Evolutionary conservation across 2,888 invertebrate species (phyloP).

Genomic region (Reticulitermes lucifugus): DNA sequence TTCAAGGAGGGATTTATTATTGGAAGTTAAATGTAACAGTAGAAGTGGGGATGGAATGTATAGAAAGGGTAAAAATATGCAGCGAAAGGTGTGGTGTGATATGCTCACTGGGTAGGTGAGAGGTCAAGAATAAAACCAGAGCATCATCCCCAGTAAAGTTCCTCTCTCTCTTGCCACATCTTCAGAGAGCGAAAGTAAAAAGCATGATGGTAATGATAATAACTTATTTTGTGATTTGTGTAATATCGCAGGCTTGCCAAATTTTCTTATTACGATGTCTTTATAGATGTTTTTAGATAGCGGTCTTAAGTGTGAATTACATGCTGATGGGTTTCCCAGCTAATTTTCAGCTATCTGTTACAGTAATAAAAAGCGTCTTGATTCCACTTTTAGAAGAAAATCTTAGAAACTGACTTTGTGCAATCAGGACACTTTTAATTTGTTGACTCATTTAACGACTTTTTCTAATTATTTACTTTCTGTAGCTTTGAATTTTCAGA

Average conservation of each 20-base stretch:
- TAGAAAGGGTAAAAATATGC: conserved; percentile 15
- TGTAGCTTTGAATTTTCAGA: too few relatives aligned
- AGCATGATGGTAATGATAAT: background rate
- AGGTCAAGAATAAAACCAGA: conserved; percentile 37
- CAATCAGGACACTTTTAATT: too few relatives aligned
- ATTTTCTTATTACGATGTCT: background rate
- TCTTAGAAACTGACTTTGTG: too few relatives aligned
- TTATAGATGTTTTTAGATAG: too few relatives aligned
- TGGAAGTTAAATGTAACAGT: background rate
- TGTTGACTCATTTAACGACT: too few relatives aligned
- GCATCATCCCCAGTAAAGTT: conserved; percentile 1
- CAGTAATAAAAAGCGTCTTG: too few relatives aligned
- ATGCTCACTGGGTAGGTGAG: conserved; percentile 3
- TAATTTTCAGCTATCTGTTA: too few relatives aligned
- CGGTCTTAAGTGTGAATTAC: too few relatives aligned
- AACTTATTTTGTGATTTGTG: conserved; percentile 4
- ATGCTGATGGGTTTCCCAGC: too few relatives aligned
- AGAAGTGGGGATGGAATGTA: conserved; percentile 19
- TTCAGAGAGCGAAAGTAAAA: background rate
- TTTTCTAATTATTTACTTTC: too few relatives aligned
- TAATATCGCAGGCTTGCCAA: background rate
- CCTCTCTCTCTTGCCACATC: conserved; percentile 22
- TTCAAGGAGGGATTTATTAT: background rate
- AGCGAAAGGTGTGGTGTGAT: conserved; percentile 33
- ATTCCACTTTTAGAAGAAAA: too few relatives aligned